Conservation (phyloP, 1,140 invertebrate species). For the Pinna nobilis region DNA sequence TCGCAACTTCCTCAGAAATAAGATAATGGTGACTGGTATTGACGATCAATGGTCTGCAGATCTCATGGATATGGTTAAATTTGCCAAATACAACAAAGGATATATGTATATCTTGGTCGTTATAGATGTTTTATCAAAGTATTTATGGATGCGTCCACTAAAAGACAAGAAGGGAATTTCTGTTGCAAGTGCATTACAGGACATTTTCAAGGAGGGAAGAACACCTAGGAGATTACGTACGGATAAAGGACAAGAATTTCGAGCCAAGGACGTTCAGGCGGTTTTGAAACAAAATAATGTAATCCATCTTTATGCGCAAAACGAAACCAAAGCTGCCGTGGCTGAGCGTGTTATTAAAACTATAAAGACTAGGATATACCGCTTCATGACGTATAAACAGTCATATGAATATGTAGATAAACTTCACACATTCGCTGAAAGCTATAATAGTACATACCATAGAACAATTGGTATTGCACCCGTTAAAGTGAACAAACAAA, state of each 20-base stretch:
- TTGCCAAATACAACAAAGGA: slow-evolving; percentile 6
- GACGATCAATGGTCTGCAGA: slow-evolving; percentile 18
- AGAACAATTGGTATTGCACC: slow-evolving; percentile 1
- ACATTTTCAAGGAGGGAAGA: neutral
- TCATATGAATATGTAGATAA: neutral
- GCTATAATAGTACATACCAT: neutral
- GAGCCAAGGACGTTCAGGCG: neutral
- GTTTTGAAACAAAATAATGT: neutral
- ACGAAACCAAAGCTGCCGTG: neutral
- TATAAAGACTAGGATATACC: neutral
- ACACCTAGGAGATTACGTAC: neutral
- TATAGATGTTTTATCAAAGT: slow-evolving; percentile 22
- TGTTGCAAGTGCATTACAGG: neutral
- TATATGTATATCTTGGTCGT: neutral
- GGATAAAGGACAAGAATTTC: slow-evolving; percentile 12
- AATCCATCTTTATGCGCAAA: neutral
- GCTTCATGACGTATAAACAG: slow-evolving; percentile 3
- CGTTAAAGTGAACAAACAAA: neutral
- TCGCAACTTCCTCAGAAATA: neutral
- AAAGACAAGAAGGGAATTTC: slow-evolving; percentile 4
- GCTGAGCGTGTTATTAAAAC: slow-evolving; percentile 7
- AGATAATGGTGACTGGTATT: neutral
- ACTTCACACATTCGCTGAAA: neutral
- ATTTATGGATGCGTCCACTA: slow-evolving; percentile 3
- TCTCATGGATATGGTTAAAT: slow-evolving; percentile 16